Conservation (phyloP, 2,113 vertebrate genomes). For the Hystrix brachyura region DNA sequence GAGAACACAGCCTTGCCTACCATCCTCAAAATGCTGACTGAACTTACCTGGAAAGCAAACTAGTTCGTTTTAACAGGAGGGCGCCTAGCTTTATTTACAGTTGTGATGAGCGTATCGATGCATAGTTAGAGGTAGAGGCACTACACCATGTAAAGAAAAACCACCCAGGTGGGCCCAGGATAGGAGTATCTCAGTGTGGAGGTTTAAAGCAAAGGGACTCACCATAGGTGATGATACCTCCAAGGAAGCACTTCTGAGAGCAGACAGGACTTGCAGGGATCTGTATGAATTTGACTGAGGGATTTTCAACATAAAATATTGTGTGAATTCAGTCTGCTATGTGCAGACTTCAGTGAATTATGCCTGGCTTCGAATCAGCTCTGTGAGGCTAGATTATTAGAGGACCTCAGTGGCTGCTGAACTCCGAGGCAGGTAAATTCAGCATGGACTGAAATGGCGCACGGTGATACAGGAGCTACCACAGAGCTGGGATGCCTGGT, state of each 20-base stretch:
- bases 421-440: background rate
- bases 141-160: background rate
- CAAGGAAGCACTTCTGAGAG: background rate
- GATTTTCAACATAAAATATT: background rate
- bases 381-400: background rate
- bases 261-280: background rate
- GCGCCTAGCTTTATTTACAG: background rate
- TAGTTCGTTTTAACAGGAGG: background rate
- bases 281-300: background rate
- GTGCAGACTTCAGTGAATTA: background rate
- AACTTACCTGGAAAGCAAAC: background rate
- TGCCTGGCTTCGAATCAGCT: background rate
- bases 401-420: background rate
- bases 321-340: background rate
- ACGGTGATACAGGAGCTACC: rapidly evolving
- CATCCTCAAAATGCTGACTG: background rate
- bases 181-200: background rate
- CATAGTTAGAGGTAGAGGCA: background rate
- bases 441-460: background rate
- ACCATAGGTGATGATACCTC: rapidly evolving
- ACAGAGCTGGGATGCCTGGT: background rate
- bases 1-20: background rate
- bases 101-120: background rate
- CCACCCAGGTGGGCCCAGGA: background rate
- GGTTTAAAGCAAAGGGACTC: background rate